Evolutionary conservation across 2,888 invertebrate genomes (phyloP).

Genomic region (Parnassius smintheus): DNA sequence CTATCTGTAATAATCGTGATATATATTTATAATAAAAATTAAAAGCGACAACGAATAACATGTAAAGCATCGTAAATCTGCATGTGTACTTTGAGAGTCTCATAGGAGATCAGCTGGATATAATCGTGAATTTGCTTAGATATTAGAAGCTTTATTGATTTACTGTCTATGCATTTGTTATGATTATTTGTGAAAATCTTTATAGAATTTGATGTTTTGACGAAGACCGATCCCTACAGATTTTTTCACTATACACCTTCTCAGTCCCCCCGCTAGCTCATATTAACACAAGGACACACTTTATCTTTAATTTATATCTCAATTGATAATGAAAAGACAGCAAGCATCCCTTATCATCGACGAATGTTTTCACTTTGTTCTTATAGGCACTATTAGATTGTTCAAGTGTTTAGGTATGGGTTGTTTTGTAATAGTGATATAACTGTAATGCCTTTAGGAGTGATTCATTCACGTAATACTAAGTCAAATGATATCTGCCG

Average conservation of each 20-base stretch:
- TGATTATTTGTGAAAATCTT: background rate
- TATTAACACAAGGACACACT: background rate
- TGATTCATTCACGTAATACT: no score
- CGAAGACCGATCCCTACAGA: background rate
- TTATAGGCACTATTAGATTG: background rate
- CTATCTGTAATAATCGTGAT: constrained; percentile 30
- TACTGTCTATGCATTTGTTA: background rate
- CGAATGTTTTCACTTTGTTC: background rate
- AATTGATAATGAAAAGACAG: background rate
- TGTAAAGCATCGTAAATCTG: constrained; percentile 32
- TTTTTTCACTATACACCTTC: background rate
- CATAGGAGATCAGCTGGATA: constrained; percentile 17
- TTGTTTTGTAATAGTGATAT: no score
- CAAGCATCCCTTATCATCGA: background rate
- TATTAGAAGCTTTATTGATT: background rate
- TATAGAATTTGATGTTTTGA: background rate
- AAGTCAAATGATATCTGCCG: background rate
- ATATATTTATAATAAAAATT: constrained; percentile 27
- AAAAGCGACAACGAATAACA: constrained; percentile 31
- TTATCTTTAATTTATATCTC: background rate
- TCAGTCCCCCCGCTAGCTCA: background rate
- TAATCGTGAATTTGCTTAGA: constrained; percentile 5
- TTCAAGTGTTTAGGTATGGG: no score
- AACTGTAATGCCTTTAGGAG: no score
- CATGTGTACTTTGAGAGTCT: constrained; percentile 30